Conservation (phyloP, 2,113 vertebrate genomes). For the Recurvirostra avosetta region DNA sequence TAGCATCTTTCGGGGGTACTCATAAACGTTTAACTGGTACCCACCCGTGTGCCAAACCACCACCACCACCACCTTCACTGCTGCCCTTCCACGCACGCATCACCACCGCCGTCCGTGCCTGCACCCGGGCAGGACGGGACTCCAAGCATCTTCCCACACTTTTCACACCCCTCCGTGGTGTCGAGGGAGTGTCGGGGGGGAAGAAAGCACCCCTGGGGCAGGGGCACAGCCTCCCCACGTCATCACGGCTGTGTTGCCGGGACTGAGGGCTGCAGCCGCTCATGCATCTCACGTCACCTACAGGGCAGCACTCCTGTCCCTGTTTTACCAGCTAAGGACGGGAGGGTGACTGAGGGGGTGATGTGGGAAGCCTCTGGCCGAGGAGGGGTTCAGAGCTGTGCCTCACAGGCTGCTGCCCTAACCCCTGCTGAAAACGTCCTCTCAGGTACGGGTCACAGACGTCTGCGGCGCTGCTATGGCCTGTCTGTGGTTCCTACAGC, state of each 20-base stretch:
- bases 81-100: not conserved
- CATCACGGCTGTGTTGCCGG: not conserved
- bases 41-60: fast-evolving
- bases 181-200: fast-evolving
- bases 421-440: not conserved
- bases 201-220: not conserved
- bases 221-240: not conserved
- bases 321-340: not conserved
- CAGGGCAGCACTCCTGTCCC: not conserved
- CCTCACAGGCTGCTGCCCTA: not conserved
- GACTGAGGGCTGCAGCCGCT: not conserved
- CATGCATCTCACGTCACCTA: fast-evolving
- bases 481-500: not conserved
- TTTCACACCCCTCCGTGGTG: not conserved
- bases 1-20: not conserved
- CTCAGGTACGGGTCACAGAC: not conserved
- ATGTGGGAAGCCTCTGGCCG: not conserved
- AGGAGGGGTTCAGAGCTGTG: not conserved
- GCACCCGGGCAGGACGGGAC: not conserved
- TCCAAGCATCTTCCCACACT: not conserved
- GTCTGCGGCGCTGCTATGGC: fast-evolving
- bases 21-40: fast-evolving
- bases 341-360: not conserved
- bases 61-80: not conserved
- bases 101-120: not conserved